These are phyloP conservation scores for Illadopsis cleaveri DNA, from an alignment of 2,113 vertebrate species.

Conservation along the genomic window DNA sequence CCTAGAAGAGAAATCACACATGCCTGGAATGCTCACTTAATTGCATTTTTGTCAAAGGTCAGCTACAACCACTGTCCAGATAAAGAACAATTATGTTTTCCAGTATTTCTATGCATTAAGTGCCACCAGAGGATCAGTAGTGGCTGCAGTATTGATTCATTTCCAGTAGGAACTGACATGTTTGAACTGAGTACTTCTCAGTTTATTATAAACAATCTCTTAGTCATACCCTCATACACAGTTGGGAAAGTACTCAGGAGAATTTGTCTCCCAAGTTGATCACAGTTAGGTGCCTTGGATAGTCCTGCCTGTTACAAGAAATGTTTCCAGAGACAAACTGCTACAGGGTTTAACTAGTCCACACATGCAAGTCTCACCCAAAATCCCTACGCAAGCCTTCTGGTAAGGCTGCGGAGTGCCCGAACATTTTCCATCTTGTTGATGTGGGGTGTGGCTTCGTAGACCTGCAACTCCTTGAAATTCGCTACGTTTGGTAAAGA, in stretches of 20 bases:
- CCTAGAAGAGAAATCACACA: background rate
- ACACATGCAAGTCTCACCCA: background rate
- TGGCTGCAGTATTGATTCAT: background rate
- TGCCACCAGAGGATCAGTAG: background rate
- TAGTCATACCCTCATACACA: background rate
- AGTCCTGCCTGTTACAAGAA: background rate
- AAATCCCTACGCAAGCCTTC: background rate
- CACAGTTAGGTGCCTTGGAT: background rate
- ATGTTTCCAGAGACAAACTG: background rate
- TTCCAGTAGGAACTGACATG: background rate
- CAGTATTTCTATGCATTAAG: background rate
- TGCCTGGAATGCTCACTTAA: background rate
- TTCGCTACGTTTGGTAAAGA: rapidly evolving
- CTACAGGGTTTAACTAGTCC: background rate
- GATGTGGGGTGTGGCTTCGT: background rate
- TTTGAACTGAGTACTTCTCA: background rate
- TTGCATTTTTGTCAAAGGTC: background rate
- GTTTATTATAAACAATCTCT: background rate
- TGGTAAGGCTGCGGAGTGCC: background rate
- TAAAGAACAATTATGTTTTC: rapidly evolving
- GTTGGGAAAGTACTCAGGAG: background rate
- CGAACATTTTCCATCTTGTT: background rate
- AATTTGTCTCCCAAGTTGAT: background rate
- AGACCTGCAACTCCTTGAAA: background rate
- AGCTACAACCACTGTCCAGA: background rate